These are phyloP conservation scores for Alosa sapidissima DNA, from an alignment of 2,797 vertebrate genomes.

Conservation along the genomic window DNA sequence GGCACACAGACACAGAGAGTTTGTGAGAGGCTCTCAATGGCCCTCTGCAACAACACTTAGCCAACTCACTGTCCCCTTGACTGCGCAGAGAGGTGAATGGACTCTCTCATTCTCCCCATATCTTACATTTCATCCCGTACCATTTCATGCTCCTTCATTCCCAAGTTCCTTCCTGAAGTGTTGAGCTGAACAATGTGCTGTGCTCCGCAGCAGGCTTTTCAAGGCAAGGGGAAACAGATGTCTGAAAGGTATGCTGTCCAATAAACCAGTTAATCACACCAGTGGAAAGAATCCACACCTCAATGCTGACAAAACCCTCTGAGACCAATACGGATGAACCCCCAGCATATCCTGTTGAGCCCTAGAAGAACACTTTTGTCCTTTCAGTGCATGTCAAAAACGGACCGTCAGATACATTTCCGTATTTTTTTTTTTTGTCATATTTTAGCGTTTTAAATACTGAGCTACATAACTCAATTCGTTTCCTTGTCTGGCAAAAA, in stretches of 20 bases:
- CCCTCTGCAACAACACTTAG: not conserved
- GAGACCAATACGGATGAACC: conserved; percentile 28
- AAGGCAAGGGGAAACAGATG: conserved; percentile 48
- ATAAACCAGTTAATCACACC: conserved; percentile 45
- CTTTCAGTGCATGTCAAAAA: not conserved
- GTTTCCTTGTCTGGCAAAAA: not conserved
- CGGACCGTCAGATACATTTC: not conserved
- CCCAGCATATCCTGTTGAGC: conserved; percentile 19
- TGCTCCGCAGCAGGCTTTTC: conserved; percentile 24
- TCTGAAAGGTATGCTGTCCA: conserved; percentile 46
- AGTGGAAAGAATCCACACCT: conserved; percentile 44
- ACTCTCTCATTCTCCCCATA: not conserved
- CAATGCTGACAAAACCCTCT: conserved; percentile 8
- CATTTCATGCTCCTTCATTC: not conserved
- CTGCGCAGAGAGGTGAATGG: not conserved
- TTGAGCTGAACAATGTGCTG: conserved; percentile 27
- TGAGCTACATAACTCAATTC: not conserved
- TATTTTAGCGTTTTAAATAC: not conserved
- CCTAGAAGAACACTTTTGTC: not conserved
- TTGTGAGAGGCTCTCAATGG: not conserved
- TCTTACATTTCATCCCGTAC: not conserved
- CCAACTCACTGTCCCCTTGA: not conserved
- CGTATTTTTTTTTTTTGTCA: not conserved
- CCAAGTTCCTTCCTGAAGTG: conserved; percentile 6
- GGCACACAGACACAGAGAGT: not conserved